Evolutionary conservation across 1,140 invertebrate species (phyloP).

Genomic region (Dinoponera quadriceps): DNA sequence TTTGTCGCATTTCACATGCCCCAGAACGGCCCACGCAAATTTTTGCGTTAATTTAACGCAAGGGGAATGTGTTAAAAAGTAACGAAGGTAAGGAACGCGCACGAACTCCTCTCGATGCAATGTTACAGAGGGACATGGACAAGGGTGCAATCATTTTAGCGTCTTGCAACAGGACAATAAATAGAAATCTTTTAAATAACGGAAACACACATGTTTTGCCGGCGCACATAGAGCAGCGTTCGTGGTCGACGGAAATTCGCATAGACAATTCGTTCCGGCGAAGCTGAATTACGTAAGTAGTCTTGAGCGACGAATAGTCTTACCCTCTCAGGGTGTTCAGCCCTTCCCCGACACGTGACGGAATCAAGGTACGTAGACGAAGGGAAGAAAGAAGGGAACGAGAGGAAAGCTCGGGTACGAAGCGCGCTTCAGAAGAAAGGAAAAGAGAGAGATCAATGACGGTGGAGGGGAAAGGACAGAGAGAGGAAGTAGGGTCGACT

Average conservation of each 20-base stretch:
- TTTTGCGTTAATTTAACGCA: no score
- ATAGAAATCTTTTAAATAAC: neutral
- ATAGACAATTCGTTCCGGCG: constrained; percentile 48
- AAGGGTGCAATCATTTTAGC: no score
- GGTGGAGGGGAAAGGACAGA: constrained; percentile 60
- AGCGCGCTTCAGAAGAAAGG: constrained; percentile 22
- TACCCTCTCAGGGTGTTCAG: constrained; percentile 65
- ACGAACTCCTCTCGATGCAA: no score
- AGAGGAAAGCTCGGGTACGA: constrained; percentile 4
- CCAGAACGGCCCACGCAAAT: no score
- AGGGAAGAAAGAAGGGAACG: constrained; percentile 39
- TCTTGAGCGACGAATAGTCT: constrained; percentile 77
- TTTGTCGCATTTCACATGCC: no score
- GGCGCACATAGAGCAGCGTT: neutral
- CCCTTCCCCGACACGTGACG: constrained; percentile 27
- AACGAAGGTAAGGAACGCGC: no score
- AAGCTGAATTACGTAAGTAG: constrained; percentile 75
- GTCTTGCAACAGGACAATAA: no score
- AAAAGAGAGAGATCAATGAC: constrained; percentile 62
- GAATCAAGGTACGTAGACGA: constrained; percentile 39
- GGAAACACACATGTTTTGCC: no score
- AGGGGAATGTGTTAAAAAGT: no score
- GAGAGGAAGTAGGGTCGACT: constrained; percentile 73
- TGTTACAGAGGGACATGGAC: no score
- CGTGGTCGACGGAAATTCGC: neutral